Percentiles rank a stretch among this genome's conserved stretches.
Conservation (phyloP, 2,797 vertebrate genomes). For the Smutsia gigantea region DNA sequence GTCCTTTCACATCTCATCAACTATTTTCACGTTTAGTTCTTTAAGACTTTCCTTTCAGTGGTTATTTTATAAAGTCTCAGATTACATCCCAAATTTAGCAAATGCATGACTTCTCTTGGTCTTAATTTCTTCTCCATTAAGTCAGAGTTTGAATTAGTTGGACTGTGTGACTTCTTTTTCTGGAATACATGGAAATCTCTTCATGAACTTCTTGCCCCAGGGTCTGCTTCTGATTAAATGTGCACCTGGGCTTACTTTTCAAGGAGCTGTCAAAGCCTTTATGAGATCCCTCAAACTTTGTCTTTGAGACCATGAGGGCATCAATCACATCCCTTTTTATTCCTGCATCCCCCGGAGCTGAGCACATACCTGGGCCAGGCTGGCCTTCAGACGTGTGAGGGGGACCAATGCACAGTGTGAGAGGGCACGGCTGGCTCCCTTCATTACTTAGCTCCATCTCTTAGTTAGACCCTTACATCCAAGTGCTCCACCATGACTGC, state of each 20-base stretch:
- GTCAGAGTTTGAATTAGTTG: neutral
- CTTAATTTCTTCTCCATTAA: neutral
- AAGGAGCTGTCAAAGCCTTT: neutral
- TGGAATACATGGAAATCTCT: neutral
- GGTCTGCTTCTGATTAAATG: neutral
- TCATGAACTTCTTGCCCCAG: neutral
- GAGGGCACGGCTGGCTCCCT: neutral
- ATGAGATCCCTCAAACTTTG: neutral
- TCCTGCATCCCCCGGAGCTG: neutral
- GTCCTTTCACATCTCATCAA: neutral
- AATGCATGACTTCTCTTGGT: neutral
- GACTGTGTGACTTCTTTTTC: neutral
- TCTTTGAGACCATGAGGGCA: neutral
- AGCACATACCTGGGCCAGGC: no score
- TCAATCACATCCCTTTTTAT: neutral
- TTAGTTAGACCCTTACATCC: neutral
- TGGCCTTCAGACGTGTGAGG: neutral
- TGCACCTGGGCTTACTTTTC: neutral
- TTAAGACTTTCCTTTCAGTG: neutral
- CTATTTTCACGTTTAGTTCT: neutral
- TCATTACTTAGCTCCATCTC: neutral
- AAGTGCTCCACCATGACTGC: neutral
- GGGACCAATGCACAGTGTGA: neutral
- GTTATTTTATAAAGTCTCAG: constrained; percentile 28
- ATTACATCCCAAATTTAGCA: neutral